Evolutionary conservation across 2,113 vertebrate genomes (phyloP).

Genomic region (Mustela nigripes): DNA sequence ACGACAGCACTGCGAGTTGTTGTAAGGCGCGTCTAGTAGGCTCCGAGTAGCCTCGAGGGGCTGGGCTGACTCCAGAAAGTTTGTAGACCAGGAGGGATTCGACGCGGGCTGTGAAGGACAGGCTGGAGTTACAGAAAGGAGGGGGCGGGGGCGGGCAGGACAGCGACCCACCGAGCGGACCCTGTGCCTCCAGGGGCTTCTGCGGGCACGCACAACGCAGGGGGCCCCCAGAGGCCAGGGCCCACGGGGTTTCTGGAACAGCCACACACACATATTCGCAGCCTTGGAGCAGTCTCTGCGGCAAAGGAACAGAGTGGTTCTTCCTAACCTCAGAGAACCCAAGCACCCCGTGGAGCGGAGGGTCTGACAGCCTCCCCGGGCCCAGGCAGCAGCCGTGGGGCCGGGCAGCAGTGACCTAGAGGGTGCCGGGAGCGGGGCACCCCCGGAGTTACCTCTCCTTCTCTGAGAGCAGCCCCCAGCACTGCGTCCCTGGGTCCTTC

Average conservation of each 20-base stretch:
- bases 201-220: neutral
- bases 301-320: accelerated
- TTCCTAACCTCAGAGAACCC: neutral
- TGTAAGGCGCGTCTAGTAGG: neutral
- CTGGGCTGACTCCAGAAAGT: neutral
- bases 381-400: accelerated
- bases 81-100: neutral
- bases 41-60: neutral
- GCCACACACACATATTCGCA: neutral
- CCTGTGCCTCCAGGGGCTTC: neutral
- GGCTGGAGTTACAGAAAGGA: neutral
- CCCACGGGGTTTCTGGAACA: neutral
- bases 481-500: neutral
- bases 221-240: neutral
- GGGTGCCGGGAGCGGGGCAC: accelerated
- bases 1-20: neutral
- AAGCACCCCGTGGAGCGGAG: neutral
- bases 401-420: too few relatives aligned
- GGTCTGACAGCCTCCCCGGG: accelerated
- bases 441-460: neutral
- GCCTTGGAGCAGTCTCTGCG: neutral
- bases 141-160: accelerated
- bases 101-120: neutral
- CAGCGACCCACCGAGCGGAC: neutral
- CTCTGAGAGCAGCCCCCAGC: neutral